Evolutionary conservation across 2,888 invertebrate species (phyloP).

Genomic region (Hecatera dysodea): DNA sequence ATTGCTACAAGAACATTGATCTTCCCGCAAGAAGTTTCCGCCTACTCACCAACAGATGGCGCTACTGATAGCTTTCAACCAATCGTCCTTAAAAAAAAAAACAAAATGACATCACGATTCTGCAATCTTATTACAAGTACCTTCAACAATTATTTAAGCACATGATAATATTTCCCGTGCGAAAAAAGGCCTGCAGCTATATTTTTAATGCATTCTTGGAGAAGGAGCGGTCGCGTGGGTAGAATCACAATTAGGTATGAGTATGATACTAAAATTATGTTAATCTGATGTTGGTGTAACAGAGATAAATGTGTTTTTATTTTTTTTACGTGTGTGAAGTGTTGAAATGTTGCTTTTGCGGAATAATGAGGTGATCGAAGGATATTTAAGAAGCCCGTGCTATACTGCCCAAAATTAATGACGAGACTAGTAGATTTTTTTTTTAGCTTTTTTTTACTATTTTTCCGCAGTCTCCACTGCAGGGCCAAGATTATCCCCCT

Average conservation of each 20-base stretch:
- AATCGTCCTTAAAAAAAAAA: conserved; percentile 9
- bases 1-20: background rate
- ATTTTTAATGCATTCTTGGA: conserved; percentile 84
- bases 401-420: too few species aligned
- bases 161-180: conserved; percentile 80
- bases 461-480: too few species aligned
- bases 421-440: too few species aligned
- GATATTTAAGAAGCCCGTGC: background rate
- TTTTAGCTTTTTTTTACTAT: too few species aligned
- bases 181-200: conserved; percentile 81
- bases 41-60: conserved; percentile 82
- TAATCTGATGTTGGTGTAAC: conserved; percentile 74
- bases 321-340: conserved; percentile 47
- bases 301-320: conserved; percentile 64
- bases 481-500: too few species aligned
- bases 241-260: conserved; percentile 81
- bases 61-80: conserved; percentile 45
- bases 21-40: background rate
- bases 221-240: conserved; percentile 79
- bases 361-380: background rate
- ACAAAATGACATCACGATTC: conserved; percentile 73
- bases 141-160: conserved; percentile 78
- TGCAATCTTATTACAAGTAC: conserved; percentile 65
- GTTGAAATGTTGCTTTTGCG: conserved; percentile 27
- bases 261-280: conserved; percentile 68